A percentile compares a stretch with the other conserved stretches of the same genome.
These are phyloP conservation scores for Epirrhoe alternata DNA, from an alignment of 2,888 invertebrate genomes.

Conservation along the genomic window DNA sequence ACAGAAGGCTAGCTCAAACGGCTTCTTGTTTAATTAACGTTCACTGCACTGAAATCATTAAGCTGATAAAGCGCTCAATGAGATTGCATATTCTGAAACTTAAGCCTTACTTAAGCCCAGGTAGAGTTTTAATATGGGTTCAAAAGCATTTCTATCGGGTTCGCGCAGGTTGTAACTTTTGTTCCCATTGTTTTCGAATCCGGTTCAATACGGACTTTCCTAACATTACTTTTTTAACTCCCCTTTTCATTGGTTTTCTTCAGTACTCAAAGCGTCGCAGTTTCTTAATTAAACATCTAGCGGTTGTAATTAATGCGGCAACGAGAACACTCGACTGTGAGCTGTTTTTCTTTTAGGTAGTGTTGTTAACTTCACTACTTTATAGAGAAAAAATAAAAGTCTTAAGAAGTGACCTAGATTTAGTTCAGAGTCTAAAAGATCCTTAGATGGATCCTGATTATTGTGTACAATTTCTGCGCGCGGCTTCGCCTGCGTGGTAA, in stretches of 20 bases:
- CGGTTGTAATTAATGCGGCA: constrained; percentile 39
- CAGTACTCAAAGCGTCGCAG: constrained; percentile 9
- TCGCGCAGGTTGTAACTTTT: constrained; percentile 25
- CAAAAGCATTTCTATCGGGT: constrained; percentile 9
- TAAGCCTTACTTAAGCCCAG: not conserved
- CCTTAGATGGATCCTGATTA: too few species aligned
- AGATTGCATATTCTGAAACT: not conserved
- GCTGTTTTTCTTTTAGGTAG: constrained; percentile 29
- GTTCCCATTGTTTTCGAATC: constrained; percentile 37
- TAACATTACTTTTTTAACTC: constrained; percentile 4
- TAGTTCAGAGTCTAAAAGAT: not conserved
- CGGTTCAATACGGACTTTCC: constrained; percentile 20
- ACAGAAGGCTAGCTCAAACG: too few species aligned
- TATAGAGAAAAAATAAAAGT: too few species aligned
- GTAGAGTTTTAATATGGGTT: constrained; percentile 3
- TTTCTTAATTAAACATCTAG: constrained; percentile 44
- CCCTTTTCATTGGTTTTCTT: constrained; percentile 17
- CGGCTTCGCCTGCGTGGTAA: too few species aligned
- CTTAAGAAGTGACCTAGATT: constrained; percentile 18
- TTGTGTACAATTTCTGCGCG: too few species aligned
- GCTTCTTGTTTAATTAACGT: not conserved
- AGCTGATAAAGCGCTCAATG: not conserved
- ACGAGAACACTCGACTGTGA: constrained; percentile 35
- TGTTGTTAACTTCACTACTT: constrained; percentile 1
- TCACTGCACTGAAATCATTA: not conserved